These are phyloP conservation scores for Emydocephalus ijimae DNA, from an alignment of 2,113 vertebrate genomes.

Conservation along the genomic window DNA sequence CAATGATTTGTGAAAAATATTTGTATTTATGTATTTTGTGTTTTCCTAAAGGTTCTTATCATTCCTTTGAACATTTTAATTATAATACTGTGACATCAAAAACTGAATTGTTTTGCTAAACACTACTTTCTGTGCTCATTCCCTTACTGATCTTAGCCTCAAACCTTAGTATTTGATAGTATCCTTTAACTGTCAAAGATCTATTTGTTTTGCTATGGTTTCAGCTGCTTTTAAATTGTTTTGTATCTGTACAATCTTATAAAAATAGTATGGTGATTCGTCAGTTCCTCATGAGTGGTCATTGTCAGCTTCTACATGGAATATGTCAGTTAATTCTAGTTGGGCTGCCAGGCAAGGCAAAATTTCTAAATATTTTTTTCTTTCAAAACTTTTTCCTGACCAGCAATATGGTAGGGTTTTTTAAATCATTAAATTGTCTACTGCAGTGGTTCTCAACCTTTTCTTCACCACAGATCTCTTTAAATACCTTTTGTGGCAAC, in stretches of 20 bases:
- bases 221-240: neutral
- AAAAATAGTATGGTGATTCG: neutral
- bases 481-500: neutral
- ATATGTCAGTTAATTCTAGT: too few species aligned
- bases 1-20: neutral
- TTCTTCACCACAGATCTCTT: neutral
- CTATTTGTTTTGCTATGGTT: neutral
- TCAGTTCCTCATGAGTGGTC: neutral
- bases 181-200: neutral
- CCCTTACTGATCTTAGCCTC: neutral
- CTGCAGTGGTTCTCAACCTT: neutral
- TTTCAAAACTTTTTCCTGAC: neutral
- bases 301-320: neutral
- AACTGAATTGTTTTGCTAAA: neutral
- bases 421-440: neutral
- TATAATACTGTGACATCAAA: neutral
- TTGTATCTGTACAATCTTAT: neutral
- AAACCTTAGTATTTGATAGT: neutral
- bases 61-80: neutral
- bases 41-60: neutral
- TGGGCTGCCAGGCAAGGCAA: too few species aligned
- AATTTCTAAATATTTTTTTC: neutral
- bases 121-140: neutral
- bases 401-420: neutral
- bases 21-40: neutral